These are phyloP conservation scores for Numida meleagris DNA, from an alignment of 2,113 vertebrate genomes.

Conservation along the genomic window DNA sequence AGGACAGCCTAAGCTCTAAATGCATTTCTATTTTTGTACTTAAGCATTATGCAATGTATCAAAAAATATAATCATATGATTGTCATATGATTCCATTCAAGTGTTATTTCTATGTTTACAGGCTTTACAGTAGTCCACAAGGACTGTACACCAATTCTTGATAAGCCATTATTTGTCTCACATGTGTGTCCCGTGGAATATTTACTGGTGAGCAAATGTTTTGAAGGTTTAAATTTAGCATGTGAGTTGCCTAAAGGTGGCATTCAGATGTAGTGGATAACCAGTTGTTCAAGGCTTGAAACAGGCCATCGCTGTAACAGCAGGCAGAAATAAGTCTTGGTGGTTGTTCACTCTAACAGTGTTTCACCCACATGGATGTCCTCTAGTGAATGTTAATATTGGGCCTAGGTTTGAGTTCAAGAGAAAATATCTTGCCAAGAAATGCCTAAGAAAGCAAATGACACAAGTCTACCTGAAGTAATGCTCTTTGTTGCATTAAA, in stretches of 20 bases:
- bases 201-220: background rate
- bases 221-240: background rate
- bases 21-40: slow-evolving; percentile 71
- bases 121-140: slow-evolving; percentile 33
- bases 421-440: background rate
- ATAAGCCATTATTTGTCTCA: slow-evolving; percentile 55
- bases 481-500: background rate
- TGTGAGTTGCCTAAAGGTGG: background rate
- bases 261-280: background rate
- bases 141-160: slow-evolving; percentile 47
- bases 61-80: slow-evolving; percentile 65
- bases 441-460: background rate
- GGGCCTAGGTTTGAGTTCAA: background rate
- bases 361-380: background rate
- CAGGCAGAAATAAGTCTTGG: background rate
- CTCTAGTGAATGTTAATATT: background rate
- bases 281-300: background rate
- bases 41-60: slow-evolving; percentile 43
- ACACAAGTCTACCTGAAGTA: rapidly evolving
- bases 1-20: slow-evolving; percentile 47
- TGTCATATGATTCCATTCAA: slow-evolving; percentile 66
- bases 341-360: rapidly evolving
- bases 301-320: background rate
- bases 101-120: slow-evolving; percentile 63
- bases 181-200: background rate